A percentile compares a stretch with the other conserved stretches of the same genome.
phyloP scores from a whole-genome alignment of 2,797 vertebrate genomes.

The Hippocampus kuda region DNA sequence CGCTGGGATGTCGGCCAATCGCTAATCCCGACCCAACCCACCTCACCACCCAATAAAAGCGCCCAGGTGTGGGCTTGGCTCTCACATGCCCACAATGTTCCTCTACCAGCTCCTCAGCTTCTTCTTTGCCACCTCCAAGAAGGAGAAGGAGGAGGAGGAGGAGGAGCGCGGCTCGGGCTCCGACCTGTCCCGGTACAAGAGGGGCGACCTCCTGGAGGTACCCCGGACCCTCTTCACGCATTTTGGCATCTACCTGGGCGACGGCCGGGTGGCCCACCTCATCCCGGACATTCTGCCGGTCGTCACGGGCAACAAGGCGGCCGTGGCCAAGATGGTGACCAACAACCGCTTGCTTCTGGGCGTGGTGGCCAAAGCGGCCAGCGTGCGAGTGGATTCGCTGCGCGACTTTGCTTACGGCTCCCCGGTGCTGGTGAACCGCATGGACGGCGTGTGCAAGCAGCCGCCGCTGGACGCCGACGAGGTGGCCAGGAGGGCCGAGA shows the following conservation, averaged over 20 bases:
- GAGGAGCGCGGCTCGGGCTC: slow-evolving; percentile 40
- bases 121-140: slow-evolving; percentile 45
- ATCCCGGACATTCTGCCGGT: slow-evolving; percentile 90
- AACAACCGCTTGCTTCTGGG: slow-evolving; percentile 86
- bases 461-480: slow-evolving; percentile 75
- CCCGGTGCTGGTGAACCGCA: slow-evolving; percentile 79
- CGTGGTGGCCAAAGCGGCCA: slow-evolving; percentile 76
- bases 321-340: slow-evolving; percentile 77
- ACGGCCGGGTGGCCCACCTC: slow-evolving; percentile 86
- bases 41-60: slow-evolving; percentile 1
- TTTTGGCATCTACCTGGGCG: slow-evolving; percentile 93
- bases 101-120: slow-evolving; percentile 58
- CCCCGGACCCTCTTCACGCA: slow-evolving; percentile 89
- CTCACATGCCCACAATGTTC: slow-evolving; percentile 52
- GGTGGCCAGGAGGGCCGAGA: slow-evolving; percentile 79
- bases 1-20: slow-evolving; percentile 40
- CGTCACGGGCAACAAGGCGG: slow-evolving; percentile 62
- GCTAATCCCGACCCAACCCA: slow-evolving; percentile 43
- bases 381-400: slow-evolving; percentile 85
- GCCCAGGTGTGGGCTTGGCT: background rate
- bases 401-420: slow-evolving; percentile 87
- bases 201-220: slow-evolving; percentile 87
- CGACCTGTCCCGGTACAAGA: slow-evolving; percentile 70
- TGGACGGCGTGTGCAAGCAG: slow-evolving; percentile 75
- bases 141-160: slow-evolving; percentile 42